phyloP scores from a whole-genome alignment of 2,113 vertebrate genomes.

The Noctilio leporinus region DNA sequence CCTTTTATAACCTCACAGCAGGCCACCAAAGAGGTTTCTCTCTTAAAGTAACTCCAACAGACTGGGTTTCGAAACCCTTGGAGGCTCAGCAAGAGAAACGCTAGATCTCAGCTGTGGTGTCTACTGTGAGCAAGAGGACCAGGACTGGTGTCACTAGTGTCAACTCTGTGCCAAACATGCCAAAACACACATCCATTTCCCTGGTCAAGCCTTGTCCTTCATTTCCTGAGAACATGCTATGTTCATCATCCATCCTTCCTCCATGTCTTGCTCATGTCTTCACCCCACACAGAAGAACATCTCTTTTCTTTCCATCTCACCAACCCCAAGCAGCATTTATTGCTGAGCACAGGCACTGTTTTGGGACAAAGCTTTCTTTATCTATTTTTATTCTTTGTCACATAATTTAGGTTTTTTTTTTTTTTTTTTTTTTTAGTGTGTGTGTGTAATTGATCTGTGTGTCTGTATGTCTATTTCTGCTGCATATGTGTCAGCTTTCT shows the following conservation, averaged over 20 bases:
- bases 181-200: background rate
- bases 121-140: background rate
- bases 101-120: background rate
- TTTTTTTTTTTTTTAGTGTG: rapidly evolving
- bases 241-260: background rate
- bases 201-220: background rate
- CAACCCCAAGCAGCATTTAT: background rate
- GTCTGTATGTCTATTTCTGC: background rate
- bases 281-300: background rate
- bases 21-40: background rate
- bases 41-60: background rate
- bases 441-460: background rate
- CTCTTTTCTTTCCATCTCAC: background rate
- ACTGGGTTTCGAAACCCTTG: background rate
- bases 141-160: background rate
- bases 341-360: background rate
- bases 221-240: background rate
- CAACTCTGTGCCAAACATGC: background rate
- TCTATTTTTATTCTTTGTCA: background rate
- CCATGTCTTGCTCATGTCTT: background rate
- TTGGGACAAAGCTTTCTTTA: background rate
- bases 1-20: background rate
- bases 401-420: background rate
- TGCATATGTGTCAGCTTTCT: background rate
- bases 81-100: background rate